Conservation (phyloP, 2,113 vertebrate genomes). For the Sclerurus mexicanus region DNA sequence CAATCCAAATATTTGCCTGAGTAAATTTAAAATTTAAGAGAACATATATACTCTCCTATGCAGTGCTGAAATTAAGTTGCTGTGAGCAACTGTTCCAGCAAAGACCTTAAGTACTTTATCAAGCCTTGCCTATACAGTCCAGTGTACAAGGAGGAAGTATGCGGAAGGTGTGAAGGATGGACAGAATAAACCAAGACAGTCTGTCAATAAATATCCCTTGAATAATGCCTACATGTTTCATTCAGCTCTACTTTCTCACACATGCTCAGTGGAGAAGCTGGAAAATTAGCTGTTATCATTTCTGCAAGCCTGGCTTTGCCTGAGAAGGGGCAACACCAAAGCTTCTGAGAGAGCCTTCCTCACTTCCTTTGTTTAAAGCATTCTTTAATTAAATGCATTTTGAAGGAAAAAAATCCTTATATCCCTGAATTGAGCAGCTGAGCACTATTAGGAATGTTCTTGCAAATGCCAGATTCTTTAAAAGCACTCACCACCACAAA, state of each 20-base stretch:
- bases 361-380: not conserved
- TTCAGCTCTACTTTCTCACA: not conserved
- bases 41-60: not conserved
- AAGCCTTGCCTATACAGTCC: not conserved
- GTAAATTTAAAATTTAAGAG: not conserved
- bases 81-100: not conserved
- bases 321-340: not conserved
- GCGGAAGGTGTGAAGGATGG: not conserved
- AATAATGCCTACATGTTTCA: not conserved
- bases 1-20: not conserved
- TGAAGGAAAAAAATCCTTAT: not conserved
- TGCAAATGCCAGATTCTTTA: not conserved
- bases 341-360: fast-evolving
- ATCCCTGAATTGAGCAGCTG: not conserved
- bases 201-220: not conserved
- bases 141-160: not conserved
- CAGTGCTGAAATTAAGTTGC: not conserved
- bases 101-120: not conserved
- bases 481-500: not conserved
- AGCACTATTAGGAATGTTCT: not conserved
- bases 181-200: not conserved
- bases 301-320: not conserved
- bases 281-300: not conserved
- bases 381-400: not conserved
- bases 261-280: not conserved